These are phyloP conservation scores for Ylistrum balloti DNA, from an alignment of 1,140 invertebrate species.

Conservation along the genomic window DNA sequence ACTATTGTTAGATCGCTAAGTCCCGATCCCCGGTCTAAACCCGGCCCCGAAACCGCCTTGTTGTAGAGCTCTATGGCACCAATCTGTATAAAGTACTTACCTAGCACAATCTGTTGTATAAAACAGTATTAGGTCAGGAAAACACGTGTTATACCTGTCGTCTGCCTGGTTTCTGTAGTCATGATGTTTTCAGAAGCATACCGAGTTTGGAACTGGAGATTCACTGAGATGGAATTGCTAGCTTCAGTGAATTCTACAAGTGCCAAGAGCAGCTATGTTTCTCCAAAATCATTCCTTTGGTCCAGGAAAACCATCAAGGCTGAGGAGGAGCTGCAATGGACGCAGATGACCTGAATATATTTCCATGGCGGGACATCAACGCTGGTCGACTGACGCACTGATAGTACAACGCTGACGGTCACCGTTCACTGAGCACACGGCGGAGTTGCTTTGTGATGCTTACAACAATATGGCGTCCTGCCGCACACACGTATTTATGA, in stretches of 20 bases:
- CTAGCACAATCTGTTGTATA: neutral
- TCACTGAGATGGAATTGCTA: neutral
- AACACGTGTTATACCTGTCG: neutral
- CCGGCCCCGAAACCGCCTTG: conserved; percentile 1
- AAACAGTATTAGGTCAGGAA: neutral
- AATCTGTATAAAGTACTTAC: conserved; percentile 17
- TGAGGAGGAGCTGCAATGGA: neutral
- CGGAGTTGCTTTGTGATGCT: conserved; percentile 37
- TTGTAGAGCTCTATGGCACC: neutral
- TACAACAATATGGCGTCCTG: conserved; percentile 37
- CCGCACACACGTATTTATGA: conserved; percentile 25
- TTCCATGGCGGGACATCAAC: conserved; percentile 31
- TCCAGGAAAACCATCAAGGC: neutral
- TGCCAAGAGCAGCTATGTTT: conserved; percentile 37
- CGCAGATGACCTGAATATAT: conserved; percentile 26
- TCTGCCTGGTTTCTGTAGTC: neutral
- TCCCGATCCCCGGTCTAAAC: conserved; percentile 1
- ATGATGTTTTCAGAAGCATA: conserved; percentile 7
- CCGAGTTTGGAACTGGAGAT: conserved; percentile 37
- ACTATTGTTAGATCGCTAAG: neutral
- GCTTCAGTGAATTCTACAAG: conserved; percentile 38
- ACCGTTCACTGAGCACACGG: conserved; percentile 14
- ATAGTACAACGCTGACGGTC: conserved; percentile 37
- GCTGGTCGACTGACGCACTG: neutral
- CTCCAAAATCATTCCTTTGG: neutral